These are phyloP conservation scores for Tonatia bakeri DNA, from an alignment of 2,113 vertebrate species.

Conservation along the genomic window DNA sequence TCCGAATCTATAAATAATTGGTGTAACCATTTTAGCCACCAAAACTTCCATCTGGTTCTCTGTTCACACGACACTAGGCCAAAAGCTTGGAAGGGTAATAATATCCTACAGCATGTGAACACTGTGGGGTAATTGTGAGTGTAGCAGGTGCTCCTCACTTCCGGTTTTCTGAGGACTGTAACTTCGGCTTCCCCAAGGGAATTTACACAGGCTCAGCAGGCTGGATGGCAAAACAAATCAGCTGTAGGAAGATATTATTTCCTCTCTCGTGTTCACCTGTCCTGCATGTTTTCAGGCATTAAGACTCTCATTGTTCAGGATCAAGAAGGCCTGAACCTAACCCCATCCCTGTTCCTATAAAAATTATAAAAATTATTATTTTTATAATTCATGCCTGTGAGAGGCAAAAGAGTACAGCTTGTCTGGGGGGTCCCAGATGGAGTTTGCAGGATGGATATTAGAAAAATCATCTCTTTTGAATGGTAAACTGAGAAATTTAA, in stretches of 20 bases:
- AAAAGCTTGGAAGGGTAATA: conserved; percentile 63
- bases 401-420: conserved; percentile 64
- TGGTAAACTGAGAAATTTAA: conserved; percentile 62
- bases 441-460: conserved; percentile 70
- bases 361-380: no score
- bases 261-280: neutral
- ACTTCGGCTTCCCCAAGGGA: conserved; percentile 21
- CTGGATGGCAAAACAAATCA: neutral
- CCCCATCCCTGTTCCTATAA: neutral
- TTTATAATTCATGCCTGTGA: conserved; percentile 39
- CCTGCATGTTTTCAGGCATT: neutral
- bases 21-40: conserved; percentile 75
- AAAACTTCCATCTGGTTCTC: conserved; percentile 73
- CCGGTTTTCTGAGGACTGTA: neutral
- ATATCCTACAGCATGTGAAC: neutral
- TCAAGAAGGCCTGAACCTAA: neutral
- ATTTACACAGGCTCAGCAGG: neutral
- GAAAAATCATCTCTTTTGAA: conserved; percentile 59
- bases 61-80: conserved; percentile 64
- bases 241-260: neutral
- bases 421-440: conserved; percentile 74
- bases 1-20: conserved; percentile 75
- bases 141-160: neutral
- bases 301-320: neutral
- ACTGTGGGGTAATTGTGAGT: conserved; percentile 23